phyloP scores from a whole-genome alignment of 2,113 vertebrate species.

The Naja naja region DNA sequence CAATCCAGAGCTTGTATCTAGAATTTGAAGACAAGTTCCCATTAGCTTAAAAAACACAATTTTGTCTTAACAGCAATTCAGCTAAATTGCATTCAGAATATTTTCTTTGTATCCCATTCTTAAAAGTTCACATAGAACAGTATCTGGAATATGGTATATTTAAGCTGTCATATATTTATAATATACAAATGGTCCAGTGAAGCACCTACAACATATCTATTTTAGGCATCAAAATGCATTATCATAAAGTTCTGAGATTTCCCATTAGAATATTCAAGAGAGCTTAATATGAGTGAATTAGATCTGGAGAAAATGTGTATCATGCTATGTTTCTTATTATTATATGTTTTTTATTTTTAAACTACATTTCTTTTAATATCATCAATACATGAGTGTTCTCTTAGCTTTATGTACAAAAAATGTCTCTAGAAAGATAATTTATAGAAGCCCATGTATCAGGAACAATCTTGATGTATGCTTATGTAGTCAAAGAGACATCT shows the following conservation, averaged over 20 bases:
- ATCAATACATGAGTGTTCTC: background rate
- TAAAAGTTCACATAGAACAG: background rate
- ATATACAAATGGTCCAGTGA: background rate
- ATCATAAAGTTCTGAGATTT: background rate
- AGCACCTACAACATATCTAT: background rate
- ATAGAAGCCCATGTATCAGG: background rate
- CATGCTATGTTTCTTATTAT: background rate
- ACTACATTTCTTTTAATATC: background rate
- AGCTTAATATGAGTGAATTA: background rate
- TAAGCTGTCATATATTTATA: background rate
- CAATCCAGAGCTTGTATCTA: constrained; percentile 96
- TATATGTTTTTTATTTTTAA: background rate
- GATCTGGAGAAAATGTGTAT: background rate
- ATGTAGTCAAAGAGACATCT: background rate
- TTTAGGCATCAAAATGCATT: background rate
- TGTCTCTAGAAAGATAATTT: background rate
- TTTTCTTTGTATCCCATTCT: background rate
- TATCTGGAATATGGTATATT: background rate
- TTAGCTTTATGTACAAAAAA: background rate
- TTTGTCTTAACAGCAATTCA: background rate
- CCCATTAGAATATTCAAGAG: background rate
- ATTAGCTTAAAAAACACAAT: constrained; percentile 23
- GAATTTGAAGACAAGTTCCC: constrained; percentile 43
- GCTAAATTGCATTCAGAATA: background rate
- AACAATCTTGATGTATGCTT: background rate